phyloP scores from a whole-genome alignment of 2,797 vertebrate species.

The Hemitrygon akajei region DNA sequence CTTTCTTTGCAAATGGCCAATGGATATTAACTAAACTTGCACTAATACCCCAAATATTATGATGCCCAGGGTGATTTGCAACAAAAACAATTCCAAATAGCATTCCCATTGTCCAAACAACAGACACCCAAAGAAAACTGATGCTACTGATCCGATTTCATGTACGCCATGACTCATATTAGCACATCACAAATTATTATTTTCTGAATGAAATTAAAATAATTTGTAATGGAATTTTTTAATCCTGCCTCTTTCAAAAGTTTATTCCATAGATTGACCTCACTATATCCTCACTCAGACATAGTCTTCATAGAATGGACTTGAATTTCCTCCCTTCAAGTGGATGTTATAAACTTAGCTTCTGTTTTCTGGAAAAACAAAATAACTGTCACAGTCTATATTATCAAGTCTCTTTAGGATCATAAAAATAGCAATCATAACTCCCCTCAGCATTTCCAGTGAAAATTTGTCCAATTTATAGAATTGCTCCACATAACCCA shows the following conservation, averaged over 20 bases:
- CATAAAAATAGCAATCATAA: background rate
- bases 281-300: too few species aligned
- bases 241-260: background rate
- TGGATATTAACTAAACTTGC: too few species aligned
- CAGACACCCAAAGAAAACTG: too few species aligned
- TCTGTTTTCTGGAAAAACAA: background rate
- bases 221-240: background rate
- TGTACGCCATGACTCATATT: background rate
- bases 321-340: background rate
- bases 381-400: background rate
- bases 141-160: too few species aligned
- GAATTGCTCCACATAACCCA: background rate
- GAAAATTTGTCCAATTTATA: background rate
- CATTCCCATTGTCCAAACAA: too few species aligned
- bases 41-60: too few species aligned
- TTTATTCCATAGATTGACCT: background rate
- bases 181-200: background rate
- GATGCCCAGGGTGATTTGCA: too few species aligned
- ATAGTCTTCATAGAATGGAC: background rate
- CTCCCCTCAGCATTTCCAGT: background rate
- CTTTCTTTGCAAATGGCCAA: too few species aligned
- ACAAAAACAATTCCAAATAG: too few species aligned
- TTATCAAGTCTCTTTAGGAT: conserved; percentile 2
- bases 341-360: background rate
- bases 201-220: background rate